These are phyloP conservation scores for Cerastis rubricosa DNA, from an alignment of 2,888 invertebrate species.

Conservation along the genomic window DNA sequence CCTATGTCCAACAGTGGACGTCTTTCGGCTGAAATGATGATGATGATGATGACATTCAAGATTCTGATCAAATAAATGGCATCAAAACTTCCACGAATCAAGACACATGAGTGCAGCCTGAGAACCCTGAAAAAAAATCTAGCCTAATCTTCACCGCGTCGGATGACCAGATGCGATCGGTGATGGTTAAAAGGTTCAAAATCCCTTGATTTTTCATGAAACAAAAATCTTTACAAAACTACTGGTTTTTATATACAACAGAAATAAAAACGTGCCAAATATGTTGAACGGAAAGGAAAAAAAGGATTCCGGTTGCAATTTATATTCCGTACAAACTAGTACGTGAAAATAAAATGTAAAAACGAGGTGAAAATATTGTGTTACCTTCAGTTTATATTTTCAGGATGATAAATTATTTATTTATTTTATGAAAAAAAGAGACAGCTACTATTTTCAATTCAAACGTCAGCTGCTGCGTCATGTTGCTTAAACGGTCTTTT, in stretches of 20 bases:
- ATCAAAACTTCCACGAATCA: not conserved
- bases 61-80: no score
- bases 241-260: not conserved
- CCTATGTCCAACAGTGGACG: no score
- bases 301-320: slow-evolving; percentile 11
- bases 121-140: not conserved
- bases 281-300: not conserved
- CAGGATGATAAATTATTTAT: slow-evolving; percentile 1
- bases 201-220: not conserved
- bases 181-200: not conserved
- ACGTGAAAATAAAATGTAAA: slow-evolving; percentile 14
- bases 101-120: not conserved
- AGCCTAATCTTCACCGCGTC: not conserved
- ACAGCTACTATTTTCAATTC: not conserved
- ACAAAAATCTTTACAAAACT: not conserved
- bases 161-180: not conserved
- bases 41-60: no score
- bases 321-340: slow-evolving; percentile 17
- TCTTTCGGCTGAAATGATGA: no score
- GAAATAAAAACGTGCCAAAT: not conserved
- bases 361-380: slow-evolving; percentile 15
- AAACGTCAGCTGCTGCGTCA: not conserved
- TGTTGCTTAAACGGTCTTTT: not conserved
- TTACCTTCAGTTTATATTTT: slow-evolving; percentile 23
- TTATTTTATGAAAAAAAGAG: not conserved